Evolutionary conservation across 92 coral and sea anemone species (phyloP).

Genomic region (Phenganax subtilis): DNA sequence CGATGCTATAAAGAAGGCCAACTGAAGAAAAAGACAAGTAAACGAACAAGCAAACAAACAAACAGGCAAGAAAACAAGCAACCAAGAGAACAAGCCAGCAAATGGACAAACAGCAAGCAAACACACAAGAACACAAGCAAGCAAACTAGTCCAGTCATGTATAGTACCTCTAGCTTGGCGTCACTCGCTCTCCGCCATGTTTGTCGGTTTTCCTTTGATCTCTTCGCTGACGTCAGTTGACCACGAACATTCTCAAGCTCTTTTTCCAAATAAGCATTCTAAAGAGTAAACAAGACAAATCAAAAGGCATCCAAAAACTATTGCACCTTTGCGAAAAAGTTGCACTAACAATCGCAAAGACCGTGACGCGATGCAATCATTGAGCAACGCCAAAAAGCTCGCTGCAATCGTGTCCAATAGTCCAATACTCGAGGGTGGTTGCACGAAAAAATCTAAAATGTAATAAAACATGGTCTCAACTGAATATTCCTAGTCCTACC

Average conservation of each 20-base stretch:
- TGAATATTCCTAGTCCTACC: constrained; percentile 40
- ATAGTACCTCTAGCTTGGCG: constrained; percentile 18
- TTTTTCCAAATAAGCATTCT: constrained; percentile 82
- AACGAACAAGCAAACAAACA: no score
- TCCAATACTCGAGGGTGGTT: neutral
- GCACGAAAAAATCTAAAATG: constrained; percentile 35
- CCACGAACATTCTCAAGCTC: constrained; percentile 76
- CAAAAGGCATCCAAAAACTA: neutral
- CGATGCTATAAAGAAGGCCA: no score
- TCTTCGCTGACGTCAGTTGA: constrained; percentile 69
- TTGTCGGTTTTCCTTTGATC: constrained; percentile 59
- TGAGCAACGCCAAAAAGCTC: no score
- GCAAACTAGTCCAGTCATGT: no score
- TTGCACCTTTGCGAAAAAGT: neutral
- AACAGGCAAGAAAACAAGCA: no score
- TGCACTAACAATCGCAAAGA: no score
- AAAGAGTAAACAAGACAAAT: neutral
- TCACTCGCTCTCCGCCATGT: constrained; percentile 31
- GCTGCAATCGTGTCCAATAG: no score
- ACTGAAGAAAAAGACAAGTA: no score
- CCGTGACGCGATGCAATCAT: no score
- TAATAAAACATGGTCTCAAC: neutral
- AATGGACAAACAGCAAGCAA: no score
- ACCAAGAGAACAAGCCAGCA: no score
- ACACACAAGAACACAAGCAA: no score